Conservation (phyloP, 2,888 invertebrate genomes). For the Cephus spinipes region DNA sequence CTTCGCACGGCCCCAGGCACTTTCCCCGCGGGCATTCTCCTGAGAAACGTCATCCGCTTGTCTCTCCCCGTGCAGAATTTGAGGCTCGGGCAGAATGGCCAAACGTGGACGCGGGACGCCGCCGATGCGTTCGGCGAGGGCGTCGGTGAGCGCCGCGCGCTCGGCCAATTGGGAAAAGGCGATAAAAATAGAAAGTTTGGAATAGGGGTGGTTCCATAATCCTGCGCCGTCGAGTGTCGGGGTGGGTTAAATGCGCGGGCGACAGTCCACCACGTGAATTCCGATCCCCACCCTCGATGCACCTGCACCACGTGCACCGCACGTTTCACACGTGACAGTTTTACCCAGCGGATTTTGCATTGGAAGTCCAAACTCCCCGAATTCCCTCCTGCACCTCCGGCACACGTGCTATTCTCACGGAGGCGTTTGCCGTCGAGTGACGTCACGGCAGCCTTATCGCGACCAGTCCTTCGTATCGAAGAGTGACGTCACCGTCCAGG, state of each 20-base stretch:
- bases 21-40: constrained; percentile 6
- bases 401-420: no score
- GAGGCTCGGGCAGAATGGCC: no score
- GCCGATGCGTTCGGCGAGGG: constrained; percentile 26
- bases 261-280: constrained; percentile 49
- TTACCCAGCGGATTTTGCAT: background rate
- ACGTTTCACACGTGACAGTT: background rate
- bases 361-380: constrained; percentile 10
- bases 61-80: no score
- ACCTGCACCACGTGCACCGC: constrained; percentile 16
- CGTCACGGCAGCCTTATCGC: no score
- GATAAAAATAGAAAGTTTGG: constrained; percentile 52
- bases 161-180: constrained; percentile 59
- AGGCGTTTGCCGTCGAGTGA: no score
- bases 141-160: constrained; percentile 37
- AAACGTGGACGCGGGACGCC: no score
- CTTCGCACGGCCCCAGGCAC: constrained; percentile 24
- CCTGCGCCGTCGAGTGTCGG: constrained; percentile 43
- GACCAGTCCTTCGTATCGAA: no score
- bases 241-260: constrained; percentile 60
- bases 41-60: no score
- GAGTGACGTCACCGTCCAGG: no score
- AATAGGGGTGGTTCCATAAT: constrained; percentile 59
- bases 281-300: constrained; percentile 33
- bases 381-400: constrained; percentile 27